Percentiles rank a stretch among this genome's conserved stretches.
Evolutionary conservation across 2,888 invertebrate genomes (phyloP).

Genomic region (Phymatocera aterrima): DNA sequence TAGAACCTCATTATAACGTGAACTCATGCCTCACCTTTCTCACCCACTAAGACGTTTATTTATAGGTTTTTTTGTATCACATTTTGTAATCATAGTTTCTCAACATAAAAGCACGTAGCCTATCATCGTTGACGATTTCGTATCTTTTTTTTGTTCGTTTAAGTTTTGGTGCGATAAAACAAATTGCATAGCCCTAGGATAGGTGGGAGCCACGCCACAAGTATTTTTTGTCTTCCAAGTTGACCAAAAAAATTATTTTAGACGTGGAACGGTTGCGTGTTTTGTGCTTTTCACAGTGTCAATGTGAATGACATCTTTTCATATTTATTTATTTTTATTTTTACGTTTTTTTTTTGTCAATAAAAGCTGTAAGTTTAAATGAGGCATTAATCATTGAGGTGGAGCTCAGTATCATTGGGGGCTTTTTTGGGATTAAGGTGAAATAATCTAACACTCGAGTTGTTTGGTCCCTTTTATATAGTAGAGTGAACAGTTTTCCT

Average conservation of each 20-base stretch:
- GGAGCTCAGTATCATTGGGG: slow-evolving; percentile 65
- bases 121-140: slow-evolving; percentile 68
- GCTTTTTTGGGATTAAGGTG: slow-evolving; percentile 59
- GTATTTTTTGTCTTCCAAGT: slow-evolving; percentile 70
- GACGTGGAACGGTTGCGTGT: slow-evolving; percentile 65
- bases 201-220: slow-evolving; percentile 68
- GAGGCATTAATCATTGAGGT: slow-evolving; percentile 72
- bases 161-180: slow-evolving; percentile 69
- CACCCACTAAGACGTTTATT: slow-evolving; percentile 67
- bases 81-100: slow-evolving; percentile 68
- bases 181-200: slow-evolving; percentile 72
- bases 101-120: slow-evolving; percentile 72
- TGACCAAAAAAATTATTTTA: slow-evolving; percentile 70
- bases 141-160: slow-evolving; percentile 56
- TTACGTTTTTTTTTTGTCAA: slow-evolving; percentile 68
- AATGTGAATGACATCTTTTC: slow-evolving; percentile 70
- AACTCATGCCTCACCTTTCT: slow-evolving; percentile 74
- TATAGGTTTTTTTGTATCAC: slow-evolving; percentile 60
- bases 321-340: too few relatives aligned
- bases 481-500: neutral
- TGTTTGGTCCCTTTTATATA: slow-evolving; percentile 68
- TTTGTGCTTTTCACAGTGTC: slow-evolving; percentile 68
- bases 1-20: slow-evolving; percentile 71
- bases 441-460: slow-evolving; percentile 65
- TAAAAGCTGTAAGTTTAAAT: slow-evolving; percentile 74